These are phyloP conservation scores for Pseudoips prasinana DNA, from an alignment of 2,888 invertebrate genomes.

Conservation along the genomic window DNA sequence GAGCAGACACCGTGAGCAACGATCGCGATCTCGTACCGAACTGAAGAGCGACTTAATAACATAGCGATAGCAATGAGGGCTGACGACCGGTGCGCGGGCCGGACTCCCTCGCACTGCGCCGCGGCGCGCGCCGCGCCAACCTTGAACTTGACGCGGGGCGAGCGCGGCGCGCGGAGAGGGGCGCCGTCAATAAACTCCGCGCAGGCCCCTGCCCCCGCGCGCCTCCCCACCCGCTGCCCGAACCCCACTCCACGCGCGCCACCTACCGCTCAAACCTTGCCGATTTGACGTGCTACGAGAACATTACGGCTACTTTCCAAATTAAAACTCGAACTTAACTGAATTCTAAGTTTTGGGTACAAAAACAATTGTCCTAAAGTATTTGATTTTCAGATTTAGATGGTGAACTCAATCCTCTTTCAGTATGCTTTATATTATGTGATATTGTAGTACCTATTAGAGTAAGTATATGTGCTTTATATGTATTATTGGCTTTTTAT, in stretches of 20 bases:
- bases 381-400: too few species aligned
- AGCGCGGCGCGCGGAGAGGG: slow-evolving; percentile 59
- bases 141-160: slow-evolving; percentile 82
- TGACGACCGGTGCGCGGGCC: slow-evolving; percentile 82
- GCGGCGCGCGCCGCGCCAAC: slow-evolving; percentile 83
- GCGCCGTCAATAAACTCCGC: slow-evolving; percentile 79
- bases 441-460: too few species aligned
- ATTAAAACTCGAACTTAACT: slow-evolving; percentile 22
- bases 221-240: too few species aligned
- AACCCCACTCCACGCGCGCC: slow-evolving; percentile 36
- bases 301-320: slow-evolving; percentile 39
- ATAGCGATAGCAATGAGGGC: slow-evolving; percentile 73
- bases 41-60: slow-evolving; percentile 61
- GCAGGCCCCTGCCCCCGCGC: slow-evolving; percentile 72
- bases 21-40: slow-evolving; percentile 65
- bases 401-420: too few species aligned
- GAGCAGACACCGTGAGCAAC: slow-evolving; percentile 54
- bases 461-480: too few species aligned
- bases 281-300: slow-evolving; percentile 48
- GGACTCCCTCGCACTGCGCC: slow-evolving; percentile 82
- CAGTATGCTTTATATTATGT: too few species aligned
- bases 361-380: too few species aligned
- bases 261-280: slow-evolving; percentile 45
- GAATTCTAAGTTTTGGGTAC: background rate
- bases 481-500: too few species aligned